phyloP scores from a whole-genome alignment of 2,797 vertebrate species.

The Leucoraja ocellata region DNA sequence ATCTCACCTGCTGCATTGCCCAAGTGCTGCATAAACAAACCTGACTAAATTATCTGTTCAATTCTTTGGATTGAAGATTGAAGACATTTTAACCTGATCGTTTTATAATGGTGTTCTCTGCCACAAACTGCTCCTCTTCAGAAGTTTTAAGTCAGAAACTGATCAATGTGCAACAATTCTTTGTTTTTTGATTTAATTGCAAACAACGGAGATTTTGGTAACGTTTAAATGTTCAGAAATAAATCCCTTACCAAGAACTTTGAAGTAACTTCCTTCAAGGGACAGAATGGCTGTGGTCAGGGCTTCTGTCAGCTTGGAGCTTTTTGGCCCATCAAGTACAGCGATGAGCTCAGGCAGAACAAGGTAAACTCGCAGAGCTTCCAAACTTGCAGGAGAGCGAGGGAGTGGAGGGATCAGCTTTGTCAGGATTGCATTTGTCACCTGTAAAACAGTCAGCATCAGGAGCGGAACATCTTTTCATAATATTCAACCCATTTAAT shows the following conservation, averaged over 20 bases:
- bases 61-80: neutral
- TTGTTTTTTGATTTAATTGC: neutral
- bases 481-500: neutral
- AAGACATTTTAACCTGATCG: neutral
- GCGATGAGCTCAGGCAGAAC: conserved; percentile 4
- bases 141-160: neutral
- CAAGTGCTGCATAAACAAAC: neutral
- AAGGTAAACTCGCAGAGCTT: conserved; percentile 17
- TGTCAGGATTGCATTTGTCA: neutral
- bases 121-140: neutral
- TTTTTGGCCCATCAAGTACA: neutral
- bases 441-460: conserved; percentile 2
- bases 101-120: neutral
- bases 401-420: neutral
- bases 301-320: neutral
- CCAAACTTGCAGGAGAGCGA: neutral
- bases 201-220: neutral
- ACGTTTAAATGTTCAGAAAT: neutral
- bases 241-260: conserved; percentile 17
- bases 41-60: neutral
- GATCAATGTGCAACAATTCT: neutral
- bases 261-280: neutral
- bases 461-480: neutral
- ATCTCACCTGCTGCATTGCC: neutral
- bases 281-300: conserved; percentile 5